A percentile compares a stretch with the other conserved stretches of the same genome.
phyloP scores from a whole-genome alignment of 92 coral and sea anemone species.

The Porites evermanni region DNA sequence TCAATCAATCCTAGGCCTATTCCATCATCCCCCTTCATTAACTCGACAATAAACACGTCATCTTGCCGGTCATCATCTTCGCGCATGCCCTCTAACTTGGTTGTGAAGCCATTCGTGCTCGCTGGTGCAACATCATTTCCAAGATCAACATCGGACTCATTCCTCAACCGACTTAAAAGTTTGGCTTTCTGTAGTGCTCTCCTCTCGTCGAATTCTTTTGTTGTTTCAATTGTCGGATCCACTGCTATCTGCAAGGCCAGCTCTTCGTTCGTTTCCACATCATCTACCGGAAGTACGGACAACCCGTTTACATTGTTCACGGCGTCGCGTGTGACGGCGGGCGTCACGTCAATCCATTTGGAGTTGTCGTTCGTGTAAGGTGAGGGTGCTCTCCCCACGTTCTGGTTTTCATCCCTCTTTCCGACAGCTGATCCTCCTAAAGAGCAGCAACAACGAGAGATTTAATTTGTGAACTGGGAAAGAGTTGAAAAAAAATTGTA shows the following conservation, averaged over 20 bases:
- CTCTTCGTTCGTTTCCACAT: conserved; percentile 35
- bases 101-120: conserved; percentile 14
- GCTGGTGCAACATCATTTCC: conserved; percentile 35
- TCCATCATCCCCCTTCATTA: conserved; percentile 82
- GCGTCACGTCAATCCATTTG: conserved; percentile 84
- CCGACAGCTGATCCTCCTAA: conserved; percentile 1
- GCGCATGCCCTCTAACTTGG: conserved; percentile 90
- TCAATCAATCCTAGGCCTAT: conserved; percentile 97
- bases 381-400: conserved; percentile 48
- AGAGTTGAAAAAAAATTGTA: background rate
- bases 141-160: conserved; percentile 55
- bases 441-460: background rate
- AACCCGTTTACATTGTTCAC: conserved; percentile 60
- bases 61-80: conserved; percentile 91
- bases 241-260: conserved; percentile 35
- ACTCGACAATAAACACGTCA: conserved; percentile 98
- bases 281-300: conserved; percentile 81
- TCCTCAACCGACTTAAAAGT: conserved; percentile 74
- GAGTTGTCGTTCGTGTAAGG: conserved; percentile 55
- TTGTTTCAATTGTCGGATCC: conserved; percentile 32
- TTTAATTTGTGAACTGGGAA: background rate
- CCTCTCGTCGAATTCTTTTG: conserved; percentile 54
- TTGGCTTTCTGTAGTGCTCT: conserved; percentile 64
- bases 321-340: conserved; percentile 44
- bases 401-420: conserved; percentile 72